Base-by-base conservation (phyloP, 2,888 invertebrate genomes). In the Drosophila algonquin region DNA sequence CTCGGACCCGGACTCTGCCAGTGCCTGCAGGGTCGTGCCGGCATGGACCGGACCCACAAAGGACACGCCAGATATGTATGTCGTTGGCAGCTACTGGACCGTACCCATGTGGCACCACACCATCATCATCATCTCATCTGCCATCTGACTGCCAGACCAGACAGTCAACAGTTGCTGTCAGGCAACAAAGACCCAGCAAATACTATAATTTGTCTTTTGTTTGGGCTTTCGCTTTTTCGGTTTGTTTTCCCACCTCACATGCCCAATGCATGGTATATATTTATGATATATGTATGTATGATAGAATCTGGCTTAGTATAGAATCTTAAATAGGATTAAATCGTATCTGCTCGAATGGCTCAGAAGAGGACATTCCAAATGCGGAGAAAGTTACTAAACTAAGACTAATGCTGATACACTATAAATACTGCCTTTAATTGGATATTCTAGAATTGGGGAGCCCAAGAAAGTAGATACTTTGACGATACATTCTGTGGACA, bases 171-270 rank as follows among this genome's bases (percentile, higher is more conserved):
- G 62, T 69, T 51, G 61, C 60, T 60, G 61, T 69, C 76, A 71
- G 53, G 59, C 73, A 64, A 65, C 72, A 72, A 70, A 74, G 62
- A 62, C 62, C 58, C 61, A 2, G 69, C 73, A 73, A 71, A 63
- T 75, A 67, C 46, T 75, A 72, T 75, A 75, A 74, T 72, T 72
- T 72, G 75, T 72, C 64, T 63, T 76, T 58, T 77, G 59, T 71
- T 52, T 76, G 46, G 59, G 48, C 53, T 44, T 7, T 27, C 27
- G 27, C 6, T 27, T 48, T 51, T 58, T 40, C 8, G 30, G 30
- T 30, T 30, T 30, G 30, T 30, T 30, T 27, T 30, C 6, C 67
- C 21, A 45, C 45, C 45, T 45, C 65, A 63, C 63, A 63, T 54
- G 50, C 47, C 46, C 64, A 63, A 24, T 24, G 24, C 24, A 5